Evolutionary conservation across 2,888 invertebrate species (phyloP).

Genomic region (Trichogramma dendrolimi): DNA sequence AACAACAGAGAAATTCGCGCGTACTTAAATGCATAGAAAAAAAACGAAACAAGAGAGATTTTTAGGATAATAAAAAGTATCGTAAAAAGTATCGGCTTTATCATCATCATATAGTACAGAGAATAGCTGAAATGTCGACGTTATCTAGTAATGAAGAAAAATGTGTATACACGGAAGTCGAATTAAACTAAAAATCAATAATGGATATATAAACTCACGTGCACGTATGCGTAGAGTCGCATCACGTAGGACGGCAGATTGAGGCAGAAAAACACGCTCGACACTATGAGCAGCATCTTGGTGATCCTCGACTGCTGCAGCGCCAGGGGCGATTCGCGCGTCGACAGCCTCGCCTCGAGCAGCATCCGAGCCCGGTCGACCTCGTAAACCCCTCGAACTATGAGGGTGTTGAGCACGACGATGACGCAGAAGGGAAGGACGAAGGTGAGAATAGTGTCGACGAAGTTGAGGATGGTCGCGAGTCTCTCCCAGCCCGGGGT

Average conservation of each 20-base stretch:
- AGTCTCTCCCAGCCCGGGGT: conserved; percentile 55
- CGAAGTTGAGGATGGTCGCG: conserved; percentile 63
- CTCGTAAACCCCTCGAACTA: conserved; percentile 65
- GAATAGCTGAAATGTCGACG: too few species aligned
- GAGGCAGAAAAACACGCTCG: conserved; percentile 71
- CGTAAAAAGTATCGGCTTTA: too few species aligned
- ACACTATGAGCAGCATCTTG: conserved; percentile 77
- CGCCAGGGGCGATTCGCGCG: conserved; percentile 24
- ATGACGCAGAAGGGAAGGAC: conserved; percentile 69
- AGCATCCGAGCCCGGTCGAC: conserved; percentile 54
- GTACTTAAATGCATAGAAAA: too few species aligned
- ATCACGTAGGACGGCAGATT: conserved; percentile 75
- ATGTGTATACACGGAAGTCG: too few species aligned
- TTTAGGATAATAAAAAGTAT: too few species aligned
- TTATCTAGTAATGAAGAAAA: too few species aligned
- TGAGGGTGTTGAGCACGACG: conserved; percentile 67
- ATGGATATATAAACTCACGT: conserved; percentile 50
- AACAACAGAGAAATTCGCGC: background rate
- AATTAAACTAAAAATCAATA: too few species aligned
- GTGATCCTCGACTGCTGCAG: conserved; percentile 65
- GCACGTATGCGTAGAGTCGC: conserved; percentile 62
- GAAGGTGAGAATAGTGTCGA: conserved; percentile 71
- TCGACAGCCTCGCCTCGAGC: conserved; percentile 30
- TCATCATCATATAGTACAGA: too few species aligned
- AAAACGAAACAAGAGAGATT: background rate